These are phyloP conservation scores for Agrochola lota DNA, from an alignment of 2,888 invertebrate species.

Conservation along the genomic window DNA sequence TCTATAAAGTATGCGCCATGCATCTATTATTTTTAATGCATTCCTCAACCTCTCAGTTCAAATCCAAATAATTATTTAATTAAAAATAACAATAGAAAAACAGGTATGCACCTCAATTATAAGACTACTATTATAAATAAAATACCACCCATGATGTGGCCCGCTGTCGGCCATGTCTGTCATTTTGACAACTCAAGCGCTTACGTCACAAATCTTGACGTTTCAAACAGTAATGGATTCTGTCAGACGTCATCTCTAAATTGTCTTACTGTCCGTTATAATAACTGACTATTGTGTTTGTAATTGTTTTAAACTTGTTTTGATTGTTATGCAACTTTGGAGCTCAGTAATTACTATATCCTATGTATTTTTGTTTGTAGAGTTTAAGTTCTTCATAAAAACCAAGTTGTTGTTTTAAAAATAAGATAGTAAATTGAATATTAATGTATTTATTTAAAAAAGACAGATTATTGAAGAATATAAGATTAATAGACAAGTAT, in stretches of 20 bases:
- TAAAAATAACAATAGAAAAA: slow-evolving; percentile 41
- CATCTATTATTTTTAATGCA: slow-evolving; percentile 6
- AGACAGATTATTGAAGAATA: neutral
- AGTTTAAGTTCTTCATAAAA: neutral
- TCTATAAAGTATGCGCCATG: neutral
- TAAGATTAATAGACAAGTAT: neutral
- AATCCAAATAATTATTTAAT: slow-evolving; percentile 13
- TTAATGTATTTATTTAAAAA: neutral
- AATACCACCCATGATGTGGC: slow-evolving; percentile 74
- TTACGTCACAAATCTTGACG: slow-evolving; percentile 68
- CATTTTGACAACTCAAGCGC: slow-evolving; percentile 74
- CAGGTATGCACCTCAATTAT: slow-evolving; percentile 52
- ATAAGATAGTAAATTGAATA: neutral
- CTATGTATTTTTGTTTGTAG: neutral
- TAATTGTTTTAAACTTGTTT: slow-evolving; percentile 30
- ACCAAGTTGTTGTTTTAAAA: neutral
- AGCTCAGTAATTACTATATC: neutral
- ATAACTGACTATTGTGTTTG: slow-evolving; percentile 38
- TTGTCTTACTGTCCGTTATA: slow-evolving; percentile 39
- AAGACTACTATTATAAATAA: slow-evolving; percentile 38
- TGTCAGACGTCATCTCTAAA: slow-evolving; percentile 48
- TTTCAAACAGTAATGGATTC: slow-evolving; percentile 56
- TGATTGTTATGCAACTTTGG: slow-evolving; percentile 13
- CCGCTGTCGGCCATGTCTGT: slow-evolving; percentile 57
- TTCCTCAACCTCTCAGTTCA: neutral